Conservation (phyloP, 2,797 vertebrate species). For the Orestias chungarensis region DNA sequence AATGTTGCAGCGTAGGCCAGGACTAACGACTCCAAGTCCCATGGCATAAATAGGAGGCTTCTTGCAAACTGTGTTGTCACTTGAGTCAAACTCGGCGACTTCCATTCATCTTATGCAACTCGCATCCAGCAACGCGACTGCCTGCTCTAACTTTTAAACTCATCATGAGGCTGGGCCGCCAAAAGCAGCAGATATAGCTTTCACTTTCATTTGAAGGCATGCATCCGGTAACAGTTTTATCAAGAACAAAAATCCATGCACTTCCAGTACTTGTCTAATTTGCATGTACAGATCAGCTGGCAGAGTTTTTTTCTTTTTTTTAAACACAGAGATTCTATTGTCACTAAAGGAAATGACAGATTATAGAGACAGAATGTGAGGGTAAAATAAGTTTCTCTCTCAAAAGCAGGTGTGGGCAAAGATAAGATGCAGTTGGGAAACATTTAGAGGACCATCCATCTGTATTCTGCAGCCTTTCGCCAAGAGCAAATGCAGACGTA, state of each 20-base stretch:
- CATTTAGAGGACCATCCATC: slow-evolving; percentile 61
- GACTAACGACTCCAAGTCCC: slow-evolving; percentile 13
- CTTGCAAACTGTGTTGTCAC: slow-evolving; percentile 15
- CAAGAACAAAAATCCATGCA: slow-evolving; percentile 1
- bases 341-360: slow-evolving; percentile 52
- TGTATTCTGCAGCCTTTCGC: slow-evolving; percentile 65
- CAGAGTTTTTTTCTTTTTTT: slow-evolving; percentile 1
- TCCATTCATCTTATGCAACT: slow-evolving; percentile 44
- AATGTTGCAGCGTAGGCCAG: slow-evolving; percentile 8
- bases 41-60: slow-evolving; percentile 8
- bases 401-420: slow-evolving; percentile 64
- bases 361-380: slow-evolving; percentile 57
- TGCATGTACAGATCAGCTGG: slow-evolving; percentile 12
- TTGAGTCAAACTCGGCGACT: slow-evolving; percentile 53
- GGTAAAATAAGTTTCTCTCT: slow-evolving; percentile 37
- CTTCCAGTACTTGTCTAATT: slow-evolving; percentile 4
- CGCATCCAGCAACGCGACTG: slow-evolving; percentile 44
- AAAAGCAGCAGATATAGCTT: slow-evolving; percentile 20
- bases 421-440: slow-evolving; percentile 66
- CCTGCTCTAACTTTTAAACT: slow-evolving; percentile 37
- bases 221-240: slow-evolving; percentile 9
- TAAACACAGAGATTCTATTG: slow-evolving; percentile 41
- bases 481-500: slow-evolving; percentile 67
- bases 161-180: slow-evolving; percentile 28
- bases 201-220: slow-evolving; percentile 28